A percentile compares a stretch with the other conserved stretches of the same genome.
Conservation (phyloP, 2,888 invertebrate species). For the Parapristionchus giblindavisi region DNA sequence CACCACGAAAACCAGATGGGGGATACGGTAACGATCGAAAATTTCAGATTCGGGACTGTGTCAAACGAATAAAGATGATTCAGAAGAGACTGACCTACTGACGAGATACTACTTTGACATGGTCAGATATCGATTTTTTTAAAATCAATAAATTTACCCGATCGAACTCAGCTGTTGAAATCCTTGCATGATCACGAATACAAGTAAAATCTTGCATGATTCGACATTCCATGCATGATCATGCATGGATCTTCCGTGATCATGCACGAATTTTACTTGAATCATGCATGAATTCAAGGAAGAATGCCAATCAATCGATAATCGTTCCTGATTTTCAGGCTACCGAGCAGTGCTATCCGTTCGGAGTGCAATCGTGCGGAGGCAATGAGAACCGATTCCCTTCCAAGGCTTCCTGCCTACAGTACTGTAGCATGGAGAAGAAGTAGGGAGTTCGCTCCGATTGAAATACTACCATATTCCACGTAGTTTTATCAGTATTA, state of each 20-base stretch:
- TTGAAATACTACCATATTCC: conserved; percentile 6
- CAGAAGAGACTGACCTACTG: conserved; percentile 46
- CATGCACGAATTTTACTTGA: too few relatives aligned
- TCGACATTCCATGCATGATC: too few relatives aligned
- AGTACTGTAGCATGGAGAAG: conserved; percentile 39
- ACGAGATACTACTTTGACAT: conserved; percentile 55
- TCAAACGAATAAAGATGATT: conserved; percentile 43
- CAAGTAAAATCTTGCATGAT: too few relatives aligned
- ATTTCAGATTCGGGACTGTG: conserved; percentile 55
- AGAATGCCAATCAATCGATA: conserved; percentile 6
- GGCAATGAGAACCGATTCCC: conserved; percentile 58
- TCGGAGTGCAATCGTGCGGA: conserved; percentile 61
- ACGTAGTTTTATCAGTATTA: neutral
- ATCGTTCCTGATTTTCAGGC: conserved; percentile 37
- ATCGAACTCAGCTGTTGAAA: neutral
- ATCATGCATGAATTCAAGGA: too few relatives aligned
- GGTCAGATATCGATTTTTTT: neutral
- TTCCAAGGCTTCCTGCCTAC: conserved; percentile 46
- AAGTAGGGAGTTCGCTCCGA: neutral
- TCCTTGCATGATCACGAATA: neutral
- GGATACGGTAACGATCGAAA: conserved; percentile 7
- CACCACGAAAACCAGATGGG: neutral
- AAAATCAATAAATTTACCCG: neutral
- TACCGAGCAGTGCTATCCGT: conserved; percentile 65
- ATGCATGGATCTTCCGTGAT: too few relatives aligned